Evolutionary conservation across 2,797 vertebrate genomes (phyloP).

Genomic region (Podarcis lilfordi): DNA sequence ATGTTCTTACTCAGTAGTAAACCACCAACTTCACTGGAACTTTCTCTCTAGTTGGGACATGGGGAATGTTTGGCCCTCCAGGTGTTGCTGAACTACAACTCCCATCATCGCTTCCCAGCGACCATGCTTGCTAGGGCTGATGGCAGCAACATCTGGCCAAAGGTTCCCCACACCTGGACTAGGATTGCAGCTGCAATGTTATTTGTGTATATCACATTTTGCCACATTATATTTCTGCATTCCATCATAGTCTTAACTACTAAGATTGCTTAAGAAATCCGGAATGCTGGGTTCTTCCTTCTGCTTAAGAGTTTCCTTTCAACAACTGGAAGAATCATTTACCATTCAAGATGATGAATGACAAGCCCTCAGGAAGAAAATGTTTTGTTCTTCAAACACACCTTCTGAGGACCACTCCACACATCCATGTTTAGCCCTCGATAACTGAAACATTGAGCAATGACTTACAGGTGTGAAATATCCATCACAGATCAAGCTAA

Average conservation of each 20-base stretch:
- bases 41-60: too few species aligned
- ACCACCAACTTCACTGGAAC: too few species aligned
- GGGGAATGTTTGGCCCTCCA: too few species aligned
- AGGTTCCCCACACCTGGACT: too few species aligned
- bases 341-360: neutral
- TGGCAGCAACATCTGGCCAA: neutral
- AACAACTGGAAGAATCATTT: neutral
- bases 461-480: neutral
- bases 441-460: neutral
- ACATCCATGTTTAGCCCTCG: neutral
- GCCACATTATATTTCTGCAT: neutral
- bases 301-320: neutral
- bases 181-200: neutral
- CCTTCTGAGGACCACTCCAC: neutral
- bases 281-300: neutral
- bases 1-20: too few species aligned
- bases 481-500: neutral
- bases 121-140: too few species aligned
- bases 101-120: too few species aligned
- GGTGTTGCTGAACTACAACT: too few species aligned
- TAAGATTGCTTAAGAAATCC: neutral
- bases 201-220: neutral
- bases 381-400: neutral
- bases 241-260: neutral
- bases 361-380: neutral